Evolutionary conservation across 2,888 invertebrate species (phyloP).

Genomic region (Microplitis manilae): DNA sequence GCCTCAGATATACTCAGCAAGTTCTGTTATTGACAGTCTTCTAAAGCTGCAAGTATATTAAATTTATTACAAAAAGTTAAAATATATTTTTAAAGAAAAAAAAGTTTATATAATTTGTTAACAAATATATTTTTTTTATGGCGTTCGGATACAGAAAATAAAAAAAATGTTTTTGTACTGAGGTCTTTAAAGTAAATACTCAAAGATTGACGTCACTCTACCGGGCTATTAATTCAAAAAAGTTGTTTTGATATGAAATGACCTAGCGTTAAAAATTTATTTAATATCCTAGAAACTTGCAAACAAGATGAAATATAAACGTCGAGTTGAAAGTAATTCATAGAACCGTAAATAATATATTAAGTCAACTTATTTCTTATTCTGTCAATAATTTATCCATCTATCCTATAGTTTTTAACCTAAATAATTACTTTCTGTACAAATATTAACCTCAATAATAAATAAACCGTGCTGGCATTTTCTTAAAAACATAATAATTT

Average conservation of each 20-base stretch:
- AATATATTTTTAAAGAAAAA: too few relatives aligned
- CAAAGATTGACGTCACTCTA: too few relatives aligned
- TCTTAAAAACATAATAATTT: too few relatives aligned
- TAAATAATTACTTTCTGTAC: not conserved
- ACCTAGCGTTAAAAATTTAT: too few relatives aligned
- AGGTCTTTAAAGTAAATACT: too few relatives aligned
- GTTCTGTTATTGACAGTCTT: not conserved
- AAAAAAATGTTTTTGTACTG: too few relatives aligned
- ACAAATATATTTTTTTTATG: too few relatives aligned
- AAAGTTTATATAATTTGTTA: too few relatives aligned
- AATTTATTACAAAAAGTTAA: not conserved
- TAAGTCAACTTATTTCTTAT: not conserved
- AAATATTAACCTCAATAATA: not conserved
- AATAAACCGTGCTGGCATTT: too few relatives aligned
- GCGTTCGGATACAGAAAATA: too few relatives aligned
- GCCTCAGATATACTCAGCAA: not conserved
- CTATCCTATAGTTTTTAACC: not conserved
- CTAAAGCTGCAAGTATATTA: not conserved
- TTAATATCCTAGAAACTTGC: not conserved
- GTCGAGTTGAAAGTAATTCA: not conserved
- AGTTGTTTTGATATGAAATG: too few relatives aligned
- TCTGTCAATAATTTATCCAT: not conserved
- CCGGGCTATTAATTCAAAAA: too few relatives aligned
- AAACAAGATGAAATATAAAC: not conserved
- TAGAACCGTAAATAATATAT: slow-evolving; percentile 1